Conservation (phyloP, 92 coral and sea anemone species). For the Muricea muricata region DNA sequence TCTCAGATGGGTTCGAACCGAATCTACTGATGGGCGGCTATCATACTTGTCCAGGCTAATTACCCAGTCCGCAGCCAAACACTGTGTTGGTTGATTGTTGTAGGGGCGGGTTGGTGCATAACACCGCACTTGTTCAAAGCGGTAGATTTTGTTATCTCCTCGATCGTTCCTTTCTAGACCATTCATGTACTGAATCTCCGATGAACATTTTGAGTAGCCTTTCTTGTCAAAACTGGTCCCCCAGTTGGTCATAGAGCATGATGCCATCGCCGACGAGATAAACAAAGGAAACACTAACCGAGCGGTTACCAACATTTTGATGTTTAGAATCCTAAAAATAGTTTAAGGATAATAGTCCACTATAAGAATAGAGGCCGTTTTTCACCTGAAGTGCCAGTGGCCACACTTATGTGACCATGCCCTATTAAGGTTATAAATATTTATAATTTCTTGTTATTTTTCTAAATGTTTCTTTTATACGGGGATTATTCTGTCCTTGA, state of each 20-base stretch:
- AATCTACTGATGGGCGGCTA: too few species aligned
- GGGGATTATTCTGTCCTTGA: too few species aligned
- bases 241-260: conserved; percentile 54
- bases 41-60: conserved; percentile 52
- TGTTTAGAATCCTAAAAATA: background rate
- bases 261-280: background rate
- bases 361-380: too few species aligned
- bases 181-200: conserved; percentile 39
- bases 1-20: too few species aligned
- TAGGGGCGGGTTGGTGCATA: conserved; percentile 59
- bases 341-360: too few species aligned
- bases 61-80: conserved; percentile 65
- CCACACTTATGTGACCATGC: too few species aligned
- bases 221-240: conserved; percentile 60
- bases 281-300: background rate
- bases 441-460: too few species aligned
- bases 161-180: conserved; percentile 56
- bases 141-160: conserved; percentile 26
- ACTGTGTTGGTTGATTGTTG: conserved; percentile 50
- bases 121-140: conserved; percentile 60
- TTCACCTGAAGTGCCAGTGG: too few species aligned
- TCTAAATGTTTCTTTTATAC: too few species aligned
- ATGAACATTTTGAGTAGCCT: conserved; percentile 57
- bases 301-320: background rate
- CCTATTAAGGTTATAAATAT: too few species aligned